phyloP scores from a whole-genome alignment of 2,113 vertebrate genomes.

The Elachura formosa region DNA sequence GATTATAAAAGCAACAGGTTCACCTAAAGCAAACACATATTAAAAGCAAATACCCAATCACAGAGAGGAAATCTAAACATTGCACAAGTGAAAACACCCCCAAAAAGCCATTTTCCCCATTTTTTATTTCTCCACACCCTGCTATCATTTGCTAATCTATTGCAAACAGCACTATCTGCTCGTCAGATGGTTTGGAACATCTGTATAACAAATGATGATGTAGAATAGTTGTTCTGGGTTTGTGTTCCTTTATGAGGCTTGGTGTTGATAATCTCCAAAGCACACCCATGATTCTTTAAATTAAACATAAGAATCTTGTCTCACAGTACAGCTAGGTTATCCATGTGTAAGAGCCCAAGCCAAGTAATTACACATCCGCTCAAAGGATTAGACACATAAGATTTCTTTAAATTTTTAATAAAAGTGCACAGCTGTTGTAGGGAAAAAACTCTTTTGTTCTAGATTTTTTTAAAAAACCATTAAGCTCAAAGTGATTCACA shows the following conservation, averaged over 20 bases:
- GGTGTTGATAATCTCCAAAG: conserved; percentile 63
- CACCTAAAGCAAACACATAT: neutral
- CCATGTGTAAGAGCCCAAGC: conserved; percentile 68
- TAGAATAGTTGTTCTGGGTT: conserved; percentile 21
- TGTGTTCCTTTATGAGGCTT: conserved; percentile 46
- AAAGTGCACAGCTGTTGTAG: conserved; percentile 71
- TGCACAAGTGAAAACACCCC: neutral
- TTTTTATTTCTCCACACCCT: neutral
- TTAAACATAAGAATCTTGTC: conserved; percentile 72
- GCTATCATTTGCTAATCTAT: neutral
- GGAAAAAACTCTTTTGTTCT: conserved; percentile 65
- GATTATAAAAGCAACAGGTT: neutral
- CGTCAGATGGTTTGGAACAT: conserved; percentile 47
- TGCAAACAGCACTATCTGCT: neutral
- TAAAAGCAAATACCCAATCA: neutral
- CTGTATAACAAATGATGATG: conserved; percentile 58
- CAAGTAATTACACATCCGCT: conserved; percentile 71
- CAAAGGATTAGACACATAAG: conserved; percentile 71
- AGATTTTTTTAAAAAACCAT: conserved; percentile 51
- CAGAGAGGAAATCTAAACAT: neutral
- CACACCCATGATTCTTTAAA: conserved; percentile 62
- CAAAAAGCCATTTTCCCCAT: neutral
- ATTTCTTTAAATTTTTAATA: conserved; percentile 77
- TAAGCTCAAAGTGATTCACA: conserved; percentile 60
- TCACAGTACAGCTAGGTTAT: conserved; percentile 61